These are phyloP conservation scores for Gasterosteus nipponicus DNA, from an alignment of 2,113 vertebrate genomes.

Conservation along the genomic window DNA sequence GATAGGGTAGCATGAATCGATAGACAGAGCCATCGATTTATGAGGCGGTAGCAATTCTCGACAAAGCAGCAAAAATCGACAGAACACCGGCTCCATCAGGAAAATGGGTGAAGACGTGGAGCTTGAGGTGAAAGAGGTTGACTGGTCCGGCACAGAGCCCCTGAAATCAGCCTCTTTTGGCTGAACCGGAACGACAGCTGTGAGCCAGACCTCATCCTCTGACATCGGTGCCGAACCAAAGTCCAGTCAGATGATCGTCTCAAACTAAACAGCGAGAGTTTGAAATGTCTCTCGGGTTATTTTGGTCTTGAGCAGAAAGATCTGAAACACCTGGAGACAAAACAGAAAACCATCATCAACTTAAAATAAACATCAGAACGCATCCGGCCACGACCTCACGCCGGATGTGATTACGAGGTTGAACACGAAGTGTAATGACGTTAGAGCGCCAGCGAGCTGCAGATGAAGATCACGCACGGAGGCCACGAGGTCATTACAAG, in stretches of 20 bases:
- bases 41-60: no score
- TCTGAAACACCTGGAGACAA: constrained; percentile 16
- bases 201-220: no score
- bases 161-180: no score
- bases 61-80: not conserved
- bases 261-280: not conserved
- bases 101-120: not conserved
- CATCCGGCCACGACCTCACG: constrained; percentile 18
- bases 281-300: constrained; percentile 16
- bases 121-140: not conserved
- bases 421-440: constrained; percentile 27
- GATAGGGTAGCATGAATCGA: no score
- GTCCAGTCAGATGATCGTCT: not conserved
- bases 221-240: no score
- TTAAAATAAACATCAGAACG: constrained; percentile 25
- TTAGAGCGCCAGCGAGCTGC: constrained; percentile 25
- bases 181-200: no score
- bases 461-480: constrained; percentile 10
- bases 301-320: constrained; percentile 18
- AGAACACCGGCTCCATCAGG: not conserved
- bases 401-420: constrained; percentile 42
- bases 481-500: constrained; percentile 45
- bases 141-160: no score
- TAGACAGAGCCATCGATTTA: no score
- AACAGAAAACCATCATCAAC: constrained; percentile 12